A percentile compares a stretch with the other conserved stretches of the same genome.
Conservation (phyloP, 2,113 vertebrate genomes). For the Pantherophis guttatus region DNA sequence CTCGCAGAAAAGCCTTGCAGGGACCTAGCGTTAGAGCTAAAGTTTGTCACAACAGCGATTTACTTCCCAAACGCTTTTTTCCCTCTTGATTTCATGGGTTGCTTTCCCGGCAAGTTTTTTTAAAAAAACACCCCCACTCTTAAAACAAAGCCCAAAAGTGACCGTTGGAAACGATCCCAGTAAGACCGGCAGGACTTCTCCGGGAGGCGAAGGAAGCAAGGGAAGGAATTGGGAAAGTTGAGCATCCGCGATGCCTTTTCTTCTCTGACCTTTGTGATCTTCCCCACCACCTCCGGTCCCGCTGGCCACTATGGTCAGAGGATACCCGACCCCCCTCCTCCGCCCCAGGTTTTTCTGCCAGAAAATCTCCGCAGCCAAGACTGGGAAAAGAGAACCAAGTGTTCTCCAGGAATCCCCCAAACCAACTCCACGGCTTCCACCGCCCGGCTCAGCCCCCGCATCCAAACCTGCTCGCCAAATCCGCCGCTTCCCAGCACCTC, state of each 20-base stretch:
- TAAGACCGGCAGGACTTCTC: conserved; percentile 14
- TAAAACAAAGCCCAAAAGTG: conserved; percentile 8
- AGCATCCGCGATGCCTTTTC: conserved; percentile 37
- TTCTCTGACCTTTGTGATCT: conserved; percentile 33
- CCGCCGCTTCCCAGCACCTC: not conserved
- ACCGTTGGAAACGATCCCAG: conserved; percentile 1
- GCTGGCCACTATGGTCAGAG: not conserved
- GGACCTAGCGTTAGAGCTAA: not conserved
- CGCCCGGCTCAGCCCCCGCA: conserved; percentile 26
- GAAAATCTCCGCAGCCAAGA: conserved; percentile 31
- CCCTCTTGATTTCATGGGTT: not conserved
- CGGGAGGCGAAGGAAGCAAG: no score
- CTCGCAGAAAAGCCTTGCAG: not conserved
- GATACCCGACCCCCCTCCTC: not conserved
- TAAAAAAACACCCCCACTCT: conserved; percentile 14
- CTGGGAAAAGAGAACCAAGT: not conserved
- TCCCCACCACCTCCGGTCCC: conserved; percentile 16
- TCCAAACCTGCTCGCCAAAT: conserved; percentile 12
- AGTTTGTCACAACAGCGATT: not conserved
- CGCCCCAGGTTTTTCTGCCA: not conserved
- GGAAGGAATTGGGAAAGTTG: not conserved
- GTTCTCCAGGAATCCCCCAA: conserved; percentile 67
- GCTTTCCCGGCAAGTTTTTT: conserved; percentile 30
- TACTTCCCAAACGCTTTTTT: not conserved
- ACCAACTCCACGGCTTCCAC: not conserved